Base-by-base conservation (phyloP, 2,113 vertebrate species). In the Electrona antarctica region DNA sequence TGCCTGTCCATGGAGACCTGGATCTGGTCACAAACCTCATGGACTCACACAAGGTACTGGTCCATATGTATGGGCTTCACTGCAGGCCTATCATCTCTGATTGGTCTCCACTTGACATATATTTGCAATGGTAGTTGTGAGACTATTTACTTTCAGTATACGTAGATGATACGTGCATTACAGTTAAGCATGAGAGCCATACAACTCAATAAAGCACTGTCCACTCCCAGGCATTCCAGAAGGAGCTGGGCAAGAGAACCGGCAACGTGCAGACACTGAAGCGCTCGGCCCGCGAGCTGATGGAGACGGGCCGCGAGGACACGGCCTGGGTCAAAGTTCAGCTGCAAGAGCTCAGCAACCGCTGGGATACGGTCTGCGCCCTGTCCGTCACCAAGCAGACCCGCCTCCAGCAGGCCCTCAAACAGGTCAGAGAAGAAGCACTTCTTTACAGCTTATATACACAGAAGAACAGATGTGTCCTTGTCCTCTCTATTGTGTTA, bases 271-370 rank as follows among this genome's bases (percentile, higher is more conserved):
- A 98, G 89, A 96, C 96, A 21, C 93, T 99, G 3, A 98, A 97
- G 71, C 95, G 98, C 4, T 99, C 97, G 0, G 98, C 97, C 0
- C 93, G 97, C 48, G 97, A 99, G 62, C 94, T 99, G 8, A 96
- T 99, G 54, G 98, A 99, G 15, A 97, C 93, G 2, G 96, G 96
- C 50, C 90, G 96, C 0, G 97, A 99, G 0, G 98, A 99, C 87
- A 98, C 97, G 0, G 97, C 96, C 0, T 99, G 97, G 98, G 97
- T 99, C 71, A 97, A 97, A 80, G 97, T 97, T 76, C 98, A 99
- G 78, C 93, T 99, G 12, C 97, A 98, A 82, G 98, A 99, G 85
- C 94, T 99, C 41, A 98, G 96, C 89, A 97, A 95, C 89, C 96
- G 97, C 66, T 99, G 98, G 98, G 98, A 99, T 15, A 96, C 95